Evolutionary conservation across 2,888 invertebrate genomes (phyloP).

Genomic region (Agrypnus murinus): DNA sequence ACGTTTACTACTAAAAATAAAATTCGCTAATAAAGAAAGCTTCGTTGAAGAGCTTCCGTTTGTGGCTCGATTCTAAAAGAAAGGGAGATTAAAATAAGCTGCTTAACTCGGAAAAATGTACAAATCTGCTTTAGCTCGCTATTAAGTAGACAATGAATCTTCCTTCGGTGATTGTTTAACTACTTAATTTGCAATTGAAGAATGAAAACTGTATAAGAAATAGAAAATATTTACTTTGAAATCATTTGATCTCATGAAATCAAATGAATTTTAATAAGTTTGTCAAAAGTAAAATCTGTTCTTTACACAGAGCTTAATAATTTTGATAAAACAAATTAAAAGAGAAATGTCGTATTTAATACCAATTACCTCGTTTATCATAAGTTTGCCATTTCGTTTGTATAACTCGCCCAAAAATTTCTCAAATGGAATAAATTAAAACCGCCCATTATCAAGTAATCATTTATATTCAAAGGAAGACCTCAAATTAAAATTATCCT

Average conservation of each 20-base stretch:
- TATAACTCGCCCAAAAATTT: conserved; percentile 2
- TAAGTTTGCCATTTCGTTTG: conserved; percentile 11
- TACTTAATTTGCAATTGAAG: conserved; percentile 11
- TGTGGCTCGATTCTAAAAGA: conserved; percentile 12
- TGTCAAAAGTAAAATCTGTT: no score
- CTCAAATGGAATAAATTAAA: conserved; percentile 17
- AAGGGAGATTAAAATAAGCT: conserved; percentile 28
- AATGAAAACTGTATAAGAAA: background rate
- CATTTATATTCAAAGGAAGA: conserved; percentile 12
- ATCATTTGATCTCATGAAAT: background rate
- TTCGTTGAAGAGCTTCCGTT: conserved; percentile 18
- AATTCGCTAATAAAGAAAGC: conserved; percentile 22
- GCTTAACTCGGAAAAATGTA: conserved; percentile 27
- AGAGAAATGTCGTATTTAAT: conserved; percentile 10
- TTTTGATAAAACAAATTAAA: conserved; percentile 8
- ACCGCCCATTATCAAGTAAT: conserved; percentile 6
- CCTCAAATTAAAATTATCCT: conserved; percentile 10
- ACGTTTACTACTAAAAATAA: background rate
- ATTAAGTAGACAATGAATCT: conserved; percentile 21
- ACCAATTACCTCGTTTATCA: conserved; percentile 19
- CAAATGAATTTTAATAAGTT: conserved; percentile 1
- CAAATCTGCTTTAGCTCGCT: conserved; percentile 22
- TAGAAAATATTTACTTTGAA: background rate
- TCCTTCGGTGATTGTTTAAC: background rate
- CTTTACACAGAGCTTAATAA: conserved; percentile 10